Evolutionary conservation across 2,113 vertebrate species (phyloP).

Genomic region (Gambusia affinis): DNA sequence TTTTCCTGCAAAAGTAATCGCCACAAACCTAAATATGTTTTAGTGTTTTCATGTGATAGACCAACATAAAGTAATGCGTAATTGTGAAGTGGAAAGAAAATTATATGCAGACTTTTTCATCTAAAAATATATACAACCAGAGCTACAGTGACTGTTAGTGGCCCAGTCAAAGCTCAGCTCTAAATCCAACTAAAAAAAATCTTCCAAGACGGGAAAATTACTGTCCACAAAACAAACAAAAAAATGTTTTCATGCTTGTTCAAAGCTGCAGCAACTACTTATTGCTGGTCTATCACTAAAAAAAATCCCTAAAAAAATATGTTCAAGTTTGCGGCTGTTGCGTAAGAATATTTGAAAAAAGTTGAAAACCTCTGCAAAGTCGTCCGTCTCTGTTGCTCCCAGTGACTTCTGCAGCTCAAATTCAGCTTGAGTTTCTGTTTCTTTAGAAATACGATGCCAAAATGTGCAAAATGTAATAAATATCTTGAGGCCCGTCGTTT

Average conservation of each 20-base stretch:
- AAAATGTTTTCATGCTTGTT: not conserved
- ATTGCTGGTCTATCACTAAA: not conserved
- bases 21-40: not conserved
- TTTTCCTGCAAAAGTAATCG: not conserved
- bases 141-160: not conserved
- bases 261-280: not conserved
- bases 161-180: not conserved
- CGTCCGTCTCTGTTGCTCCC: not conserved
- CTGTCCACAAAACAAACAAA: too few species aligned
- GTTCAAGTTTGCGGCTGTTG: not conserved
- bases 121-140: not conserved
- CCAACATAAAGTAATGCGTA: not conserved
- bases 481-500: slow-evolving; percentile 68
- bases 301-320: not conserved
- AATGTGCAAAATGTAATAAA: slow-evolving; percentile 88
- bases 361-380: not conserved
- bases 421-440: slow-evolving; percentile 1
- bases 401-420: slow-evolving; percentile 8
- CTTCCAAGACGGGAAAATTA: too few species aligned
- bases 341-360: not conserved
- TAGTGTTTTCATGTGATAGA: not conserved
- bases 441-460: slow-evolving; percentile 55
- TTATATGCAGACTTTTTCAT: not conserved
- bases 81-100: not conserved
- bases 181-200: not conserved